Evolutionary conservation across 2,113 vertebrate genomes (phyloP).

Genomic region (Marmota flaviventris): DNA sequence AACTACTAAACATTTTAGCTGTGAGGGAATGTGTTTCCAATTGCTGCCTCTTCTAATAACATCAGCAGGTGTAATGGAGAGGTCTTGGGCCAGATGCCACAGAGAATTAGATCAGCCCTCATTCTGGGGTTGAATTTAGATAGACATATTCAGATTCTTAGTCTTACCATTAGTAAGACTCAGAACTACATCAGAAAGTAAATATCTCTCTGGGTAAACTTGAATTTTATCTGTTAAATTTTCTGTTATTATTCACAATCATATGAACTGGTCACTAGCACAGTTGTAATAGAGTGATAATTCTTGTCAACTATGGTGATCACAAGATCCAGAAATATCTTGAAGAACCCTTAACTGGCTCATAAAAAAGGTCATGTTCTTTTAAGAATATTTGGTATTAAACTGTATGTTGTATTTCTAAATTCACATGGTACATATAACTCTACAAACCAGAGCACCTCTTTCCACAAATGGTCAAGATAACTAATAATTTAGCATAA

Average conservation of each 20-base stretch:
- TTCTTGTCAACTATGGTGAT: neutral
- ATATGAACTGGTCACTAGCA: neutral
- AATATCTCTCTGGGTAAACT: neutral
- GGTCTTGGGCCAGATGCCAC: neutral
- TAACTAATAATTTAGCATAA: slow-evolving; percentile 23
- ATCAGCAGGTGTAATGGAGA: neutral
- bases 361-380: slow-evolving; percentile 1
- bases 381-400: slow-evolving; percentile 15
- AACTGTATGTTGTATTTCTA: slow-evolving; percentile 43
- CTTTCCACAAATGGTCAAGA: neutral
- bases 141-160: neutral
- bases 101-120: neutral
- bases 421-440: neutral
- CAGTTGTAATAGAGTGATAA: neutral
- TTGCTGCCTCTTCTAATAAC: slow-evolving; percentile 21
- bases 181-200: neutral
- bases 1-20: neutral
- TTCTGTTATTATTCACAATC: slow-evolving; percentile 9
- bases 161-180: slow-evolving; percentile 13
- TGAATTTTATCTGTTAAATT: slow-evolving; percentile 18
- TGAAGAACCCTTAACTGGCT: slow-evolving; percentile 22
- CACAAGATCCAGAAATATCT: neutral
- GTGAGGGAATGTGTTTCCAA: slow-evolving; percentile 40
- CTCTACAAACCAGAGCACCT: neutral
- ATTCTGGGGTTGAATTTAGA: neutral